These are phyloP conservation scores for Aspidiotus destructor DNA, from an alignment of 2,888 invertebrate species.

Conservation along the genomic window DNA sequence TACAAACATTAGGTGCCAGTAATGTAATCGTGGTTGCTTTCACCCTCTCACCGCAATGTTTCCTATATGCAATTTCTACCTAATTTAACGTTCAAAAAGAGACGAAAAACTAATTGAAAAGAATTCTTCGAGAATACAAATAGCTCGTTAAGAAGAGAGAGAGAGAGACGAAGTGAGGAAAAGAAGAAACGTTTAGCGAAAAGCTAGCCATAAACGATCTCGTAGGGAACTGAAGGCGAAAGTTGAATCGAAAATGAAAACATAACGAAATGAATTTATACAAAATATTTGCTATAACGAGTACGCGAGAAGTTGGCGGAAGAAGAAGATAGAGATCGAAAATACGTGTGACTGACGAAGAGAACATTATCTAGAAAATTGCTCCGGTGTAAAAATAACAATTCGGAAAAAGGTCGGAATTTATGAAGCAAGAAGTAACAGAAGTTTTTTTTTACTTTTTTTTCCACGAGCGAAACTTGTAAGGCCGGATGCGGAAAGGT, in stretches of 20 bases:
- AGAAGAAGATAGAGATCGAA: not conserved
- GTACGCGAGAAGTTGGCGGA: no score
- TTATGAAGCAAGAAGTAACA: slow-evolving; percentile 32
- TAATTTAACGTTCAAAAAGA: no score
- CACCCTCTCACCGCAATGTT: no score
- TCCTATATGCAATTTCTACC: no score
- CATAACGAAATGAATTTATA: not conserved
- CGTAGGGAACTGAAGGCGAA: not conserved
- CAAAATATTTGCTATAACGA: not conserved
- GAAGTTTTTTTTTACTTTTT: slow-evolving; percentile 12
- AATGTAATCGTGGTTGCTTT: no score
- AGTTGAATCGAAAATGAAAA: not conserved
- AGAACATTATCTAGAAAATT: slow-evolving; percentile 17
- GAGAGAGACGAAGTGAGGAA: no score
- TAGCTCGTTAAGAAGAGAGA: no score
- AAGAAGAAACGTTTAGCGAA: no score
- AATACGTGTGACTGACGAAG: slow-evolving; percentile 3
- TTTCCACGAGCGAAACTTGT: not conserved
- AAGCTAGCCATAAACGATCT: no score
- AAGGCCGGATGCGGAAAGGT: not conserved
- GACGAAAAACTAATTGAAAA: no score
- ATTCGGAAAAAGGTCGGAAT: slow-evolving; percentile 29
- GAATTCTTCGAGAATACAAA: no score
- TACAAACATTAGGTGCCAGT: no score
- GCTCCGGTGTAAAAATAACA: slow-evolving; percentile 27